Evolutionary conservation across 2,797 vertebrate genomes (phyloP), one percentile per base, ranked within the genome.

Genomic region (Scleropages formosus): DNA sequence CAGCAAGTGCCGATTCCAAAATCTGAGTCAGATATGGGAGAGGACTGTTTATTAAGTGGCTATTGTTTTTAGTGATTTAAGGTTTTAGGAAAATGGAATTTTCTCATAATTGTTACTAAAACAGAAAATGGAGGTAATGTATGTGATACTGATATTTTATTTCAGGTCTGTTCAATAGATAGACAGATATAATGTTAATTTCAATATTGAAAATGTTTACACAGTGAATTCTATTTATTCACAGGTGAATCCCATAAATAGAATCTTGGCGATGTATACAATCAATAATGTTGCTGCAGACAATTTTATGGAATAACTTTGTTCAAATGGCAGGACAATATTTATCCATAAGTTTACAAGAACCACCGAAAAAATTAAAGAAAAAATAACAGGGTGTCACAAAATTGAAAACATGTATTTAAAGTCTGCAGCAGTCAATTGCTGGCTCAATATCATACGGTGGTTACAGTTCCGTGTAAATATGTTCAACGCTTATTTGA

Each of bases 201-300:
- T n/a, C 11, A 0, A 10, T 61, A 53, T 22, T 12, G 60, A 66
- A 74, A 4, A 64, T 61, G 65, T 24, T 4, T 8, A 66, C 67
- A 8, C 4, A 61, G 67, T 81, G 83, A 84, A 77, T 83, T 85
- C 84, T 82, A 84, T 90, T 90, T 90, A 90, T 88, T 89, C 72
- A 82, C 73, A 82, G 74, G 76, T 82, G 75, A 81, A 83, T 85
- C 13, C 84, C 82, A 86, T 49, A 77, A 81, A 84, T 62, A 78
- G 74, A 31, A 58, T 4, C 46, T 80, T 58, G 80, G 72, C 18
- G 58, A 58, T 13, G 53, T 12, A 58, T 58, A 58, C 53, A 13
- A n/a, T 58, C 18, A n/a, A 58, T 58, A 58, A n/a, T 13, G 53
- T n/a, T 18, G 11, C 20, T 22, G 56, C 39, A 60, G n/a, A 71